These are phyloP conservation scores for Sarotherodon lohbergeri DNA, from an alignment of 2,113 vertebrate species.

Conservation along the genomic window DNA sequence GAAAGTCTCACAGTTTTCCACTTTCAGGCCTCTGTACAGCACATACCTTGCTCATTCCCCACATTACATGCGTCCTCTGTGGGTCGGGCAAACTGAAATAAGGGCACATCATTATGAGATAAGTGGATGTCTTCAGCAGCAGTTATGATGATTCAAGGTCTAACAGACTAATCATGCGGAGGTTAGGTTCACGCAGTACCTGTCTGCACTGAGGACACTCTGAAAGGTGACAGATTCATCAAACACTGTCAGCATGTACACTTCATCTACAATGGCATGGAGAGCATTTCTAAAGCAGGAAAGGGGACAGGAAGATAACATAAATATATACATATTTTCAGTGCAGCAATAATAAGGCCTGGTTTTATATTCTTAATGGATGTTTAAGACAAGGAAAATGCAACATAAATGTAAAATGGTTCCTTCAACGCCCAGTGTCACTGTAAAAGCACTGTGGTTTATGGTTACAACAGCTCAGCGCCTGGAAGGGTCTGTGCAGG, in stretches of 20 bases:
- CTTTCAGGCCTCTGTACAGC: neutral
- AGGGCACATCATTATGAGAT: constrained; percentile 30
- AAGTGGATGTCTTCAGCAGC: constrained; percentile 3
- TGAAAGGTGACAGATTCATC: constrained; percentile 77
- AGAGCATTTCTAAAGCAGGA: constrained; percentile 76
- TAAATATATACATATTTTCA: neutral
- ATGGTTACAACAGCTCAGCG: constrained; percentile 28
- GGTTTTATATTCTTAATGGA: neutral
- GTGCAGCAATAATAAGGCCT: neutral
- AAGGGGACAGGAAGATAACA: neutral
- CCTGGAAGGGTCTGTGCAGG: neutral
- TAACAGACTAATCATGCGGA: neutral
- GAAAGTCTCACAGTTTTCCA: neutral
- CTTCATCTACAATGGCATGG: constrained; percentile 89
- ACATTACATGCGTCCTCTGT: constrained; percentile 92
- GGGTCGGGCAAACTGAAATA: constrained; percentile 88
- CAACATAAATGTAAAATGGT: neutral
- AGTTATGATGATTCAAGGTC: constrained; percentile 4
- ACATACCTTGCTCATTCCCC: constrained; percentile 90
- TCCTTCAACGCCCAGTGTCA: neutral
- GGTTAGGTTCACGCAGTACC: constrained; percentile 67
- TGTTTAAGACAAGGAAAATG: neutral
- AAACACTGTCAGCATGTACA: constrained; percentile 97
- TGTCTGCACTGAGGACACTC: constrained; percentile 86
- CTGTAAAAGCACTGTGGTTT: constrained; percentile 39